These are phyloP conservation scores for Corythaeola cristata DNA, from an alignment of 2,113 vertebrate species.

Conservation along the genomic window DNA sequence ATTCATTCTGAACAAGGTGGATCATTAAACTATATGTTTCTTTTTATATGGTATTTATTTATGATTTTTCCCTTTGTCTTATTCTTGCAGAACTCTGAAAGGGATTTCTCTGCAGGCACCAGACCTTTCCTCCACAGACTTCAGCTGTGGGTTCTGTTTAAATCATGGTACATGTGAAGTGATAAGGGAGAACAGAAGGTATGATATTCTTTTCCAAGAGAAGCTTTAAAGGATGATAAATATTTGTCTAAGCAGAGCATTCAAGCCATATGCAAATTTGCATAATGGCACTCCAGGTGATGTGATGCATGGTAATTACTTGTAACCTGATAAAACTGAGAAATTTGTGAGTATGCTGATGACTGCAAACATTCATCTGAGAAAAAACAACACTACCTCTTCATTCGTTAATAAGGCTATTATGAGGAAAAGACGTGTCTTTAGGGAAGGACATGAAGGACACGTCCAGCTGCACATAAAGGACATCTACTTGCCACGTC, in stretches of 20 bases:
- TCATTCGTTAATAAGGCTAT: background rate
- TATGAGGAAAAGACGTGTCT: background rate
- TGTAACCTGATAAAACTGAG: conserved; percentile 49
- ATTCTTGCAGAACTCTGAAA: background rate
- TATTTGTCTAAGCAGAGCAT: conserved; percentile 74
- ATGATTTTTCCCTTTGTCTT: background rate
- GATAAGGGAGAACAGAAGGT: conserved; percentile 43
- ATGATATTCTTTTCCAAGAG: conserved; percentile 52
- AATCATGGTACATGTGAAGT: background rate
- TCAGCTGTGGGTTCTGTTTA: conserved; percentile 29
- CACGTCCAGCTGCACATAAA: background rate
- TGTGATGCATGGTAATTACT: conserved; percentile 48
- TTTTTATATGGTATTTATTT: background rate
- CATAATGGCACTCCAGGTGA: conserved; percentile 73
- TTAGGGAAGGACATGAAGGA: background rate
- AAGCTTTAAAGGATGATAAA: conserved; percentile 73
- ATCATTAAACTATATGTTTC: background rate
- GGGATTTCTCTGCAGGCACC: background rate
- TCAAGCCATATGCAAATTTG: conserved; percentile 70
- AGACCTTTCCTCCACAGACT: background rate
- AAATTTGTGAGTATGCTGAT: background rate
- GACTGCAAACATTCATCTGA: background rate
- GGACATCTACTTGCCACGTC: background rate
- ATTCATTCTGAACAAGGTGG: background rate
- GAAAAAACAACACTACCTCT: background rate